These are phyloP conservation scores for Ctenomys sociabilis DNA, from an alignment of 2,113 vertebrate genomes.

Conservation along the genomic window DNA sequence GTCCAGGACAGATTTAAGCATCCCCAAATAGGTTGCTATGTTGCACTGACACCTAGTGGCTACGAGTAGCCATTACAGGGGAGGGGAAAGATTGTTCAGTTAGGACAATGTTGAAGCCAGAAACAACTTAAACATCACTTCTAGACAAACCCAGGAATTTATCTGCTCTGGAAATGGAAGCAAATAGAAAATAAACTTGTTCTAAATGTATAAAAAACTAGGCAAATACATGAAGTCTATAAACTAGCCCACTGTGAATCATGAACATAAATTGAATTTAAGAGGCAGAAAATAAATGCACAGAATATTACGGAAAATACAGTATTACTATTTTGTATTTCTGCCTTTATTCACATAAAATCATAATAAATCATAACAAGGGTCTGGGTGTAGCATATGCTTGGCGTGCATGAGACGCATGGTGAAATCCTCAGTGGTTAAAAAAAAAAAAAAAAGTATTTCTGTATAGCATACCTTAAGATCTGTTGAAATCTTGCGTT, in stretches of 20 bases:
- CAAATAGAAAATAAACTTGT: background rate
- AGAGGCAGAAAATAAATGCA: background rate
- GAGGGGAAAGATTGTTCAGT: background rate
- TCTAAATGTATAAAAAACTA: conserved; percentile 5
- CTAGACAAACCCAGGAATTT: background rate
- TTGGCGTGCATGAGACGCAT: accelerated
- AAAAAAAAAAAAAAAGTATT: background rate
- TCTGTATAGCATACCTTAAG: background rate
- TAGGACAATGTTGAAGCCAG: background rate
- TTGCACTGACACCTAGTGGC: conserved; percentile 85
- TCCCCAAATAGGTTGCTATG: conserved; percentile 70
- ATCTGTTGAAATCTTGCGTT: background rate
- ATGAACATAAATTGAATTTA: conserved; percentile 5
- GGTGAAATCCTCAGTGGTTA: background rate
- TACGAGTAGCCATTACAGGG: conserved; percentile 48
- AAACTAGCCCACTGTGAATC: background rate
- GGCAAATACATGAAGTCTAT: background rate
- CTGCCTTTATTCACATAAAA: background rate
- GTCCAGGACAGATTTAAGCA: background rate
- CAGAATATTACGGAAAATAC: background rate
- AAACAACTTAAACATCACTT: background rate
- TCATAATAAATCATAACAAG: background rate
- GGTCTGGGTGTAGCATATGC: background rate
- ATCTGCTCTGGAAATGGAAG: background rate
- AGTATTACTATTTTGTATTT: background rate